A percentile compares a stretch with the other conserved stretches of the same genome.
These are phyloP conservation scores for Pseudotriccus pelzelni DNA, from an alignment of 2,797 vertebrate species.

Conservation along the genomic window DNA sequence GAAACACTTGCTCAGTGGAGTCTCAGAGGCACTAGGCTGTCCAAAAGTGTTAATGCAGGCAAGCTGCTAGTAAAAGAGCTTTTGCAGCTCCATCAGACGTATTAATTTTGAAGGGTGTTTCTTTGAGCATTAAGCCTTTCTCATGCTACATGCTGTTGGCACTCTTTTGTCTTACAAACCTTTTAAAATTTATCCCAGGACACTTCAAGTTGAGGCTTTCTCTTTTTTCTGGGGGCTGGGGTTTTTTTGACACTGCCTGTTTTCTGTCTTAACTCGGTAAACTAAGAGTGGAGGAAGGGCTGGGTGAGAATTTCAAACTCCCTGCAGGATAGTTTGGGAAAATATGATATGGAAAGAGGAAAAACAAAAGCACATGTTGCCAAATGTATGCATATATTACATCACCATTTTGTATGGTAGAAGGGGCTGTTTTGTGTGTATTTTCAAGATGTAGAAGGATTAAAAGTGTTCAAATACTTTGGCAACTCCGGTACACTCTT, in stretches of 20 bases:
- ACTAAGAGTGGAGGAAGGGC: background rate
- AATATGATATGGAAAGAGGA: background rate
- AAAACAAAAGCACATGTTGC: conserved; percentile 20
- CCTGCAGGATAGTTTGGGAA: background rate
- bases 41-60: background rate
- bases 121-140: conserved; percentile 38
- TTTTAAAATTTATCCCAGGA: conserved; percentile 35
- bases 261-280: background rate
- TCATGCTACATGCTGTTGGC: conserved; percentile 22
- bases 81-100: conserved; percentile 7
- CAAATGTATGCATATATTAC: background rate
- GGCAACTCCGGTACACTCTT: background rate
- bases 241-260: background rate
- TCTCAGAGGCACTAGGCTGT: background rate
- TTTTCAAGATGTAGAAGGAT: background rate
- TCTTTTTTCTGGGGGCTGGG: background rate
- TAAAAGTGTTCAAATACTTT: background rate
- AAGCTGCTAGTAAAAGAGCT: conserved; percentile 11
- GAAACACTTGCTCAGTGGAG: background rate
- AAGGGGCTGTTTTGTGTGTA: background rate
- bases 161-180: conserved; percentile 40
- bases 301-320: conserved; percentile 8
- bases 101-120: conserved; percentile 51
- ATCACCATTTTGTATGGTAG: background rate
- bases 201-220: background rate